phyloP scores from a whole-genome alignment of 2,888 invertebrate genomes.

The Habroteleia sp. region DNA sequence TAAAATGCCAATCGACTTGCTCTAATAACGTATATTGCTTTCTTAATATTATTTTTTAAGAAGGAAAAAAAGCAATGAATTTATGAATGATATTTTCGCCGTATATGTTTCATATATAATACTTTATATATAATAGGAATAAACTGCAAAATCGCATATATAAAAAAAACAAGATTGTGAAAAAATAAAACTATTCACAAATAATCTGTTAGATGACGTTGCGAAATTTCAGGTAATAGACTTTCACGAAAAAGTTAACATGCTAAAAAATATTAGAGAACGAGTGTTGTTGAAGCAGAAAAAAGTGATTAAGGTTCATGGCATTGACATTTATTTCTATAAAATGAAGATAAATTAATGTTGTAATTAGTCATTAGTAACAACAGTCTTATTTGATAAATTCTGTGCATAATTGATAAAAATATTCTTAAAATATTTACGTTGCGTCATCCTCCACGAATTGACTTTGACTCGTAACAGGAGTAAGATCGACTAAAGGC shows the following conservation, averaged over 20 bases:
- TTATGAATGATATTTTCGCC: too few relatives aligned
- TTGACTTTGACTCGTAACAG: conserved; percentile 89
- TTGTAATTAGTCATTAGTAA: too few relatives aligned
- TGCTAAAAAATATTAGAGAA: too few relatives aligned
- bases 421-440: conserved; percentile 82
- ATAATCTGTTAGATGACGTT: conserved; percentile 52
- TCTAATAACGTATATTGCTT: too few relatives aligned
- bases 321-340: too few relatives aligned
- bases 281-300: conserved; percentile 1
- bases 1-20: too few relatives aligned
- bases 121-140: neutral
- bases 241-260: conserved; percentile 7
- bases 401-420: neutral
- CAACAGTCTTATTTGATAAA: too few relatives aligned
- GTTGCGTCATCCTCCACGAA: conserved; percentile 92
- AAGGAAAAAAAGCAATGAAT: too few relatives aligned
- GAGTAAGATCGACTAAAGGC: conserved; percentile 92
- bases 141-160: neutral
- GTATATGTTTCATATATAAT: neutral
- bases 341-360: too few relatives aligned
- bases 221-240: conserved; percentile 18
- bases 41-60: too few relatives aligned
- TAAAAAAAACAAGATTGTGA: conserved; percentile 39
- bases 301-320: too few relatives aligned
- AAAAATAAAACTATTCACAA: conserved; percentile 28